Evolutionary conservation across 2,888 invertebrate genomes (phyloP).

Genomic region (Gerris lacustris): DNA sequence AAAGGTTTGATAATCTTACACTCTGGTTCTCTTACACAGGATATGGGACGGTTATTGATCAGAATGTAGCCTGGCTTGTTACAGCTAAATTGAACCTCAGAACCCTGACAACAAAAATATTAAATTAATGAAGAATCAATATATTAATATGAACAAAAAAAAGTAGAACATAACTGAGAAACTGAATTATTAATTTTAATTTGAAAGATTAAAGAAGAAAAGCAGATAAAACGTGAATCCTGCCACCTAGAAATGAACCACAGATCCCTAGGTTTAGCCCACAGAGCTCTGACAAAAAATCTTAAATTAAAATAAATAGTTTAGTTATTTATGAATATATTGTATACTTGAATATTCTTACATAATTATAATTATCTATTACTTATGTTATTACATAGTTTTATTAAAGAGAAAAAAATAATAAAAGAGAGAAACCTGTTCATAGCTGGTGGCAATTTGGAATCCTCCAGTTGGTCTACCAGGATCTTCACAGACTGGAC

Average conservation of each 20-base stretch:
- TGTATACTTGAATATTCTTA: too few species aligned
- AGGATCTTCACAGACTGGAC: slow-evolving; percentile 92
- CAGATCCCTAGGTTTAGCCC: too few species aligned
- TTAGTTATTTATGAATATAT: too few species aligned
- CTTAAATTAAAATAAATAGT: too few species aligned
- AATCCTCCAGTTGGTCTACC: slow-evolving; percentile 85
- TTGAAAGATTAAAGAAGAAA: neutral
- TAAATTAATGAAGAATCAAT: slow-evolving; percentile 3
- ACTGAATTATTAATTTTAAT: neutral
- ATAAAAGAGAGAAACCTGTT: slow-evolving; percentile 35
- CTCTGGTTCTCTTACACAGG: slow-evolving; percentile 82
- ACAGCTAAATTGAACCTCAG: slow-evolving; percentile 82
- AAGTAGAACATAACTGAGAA: neutral
- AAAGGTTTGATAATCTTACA: slow-evolving; percentile 85
- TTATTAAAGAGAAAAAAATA: too few species aligned
- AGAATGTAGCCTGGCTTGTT: slow-evolving; percentile 83
- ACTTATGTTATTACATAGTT: too few species aligned
- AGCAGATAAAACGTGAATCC: neutral
- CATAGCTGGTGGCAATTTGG: slow-evolving; percentile 48
- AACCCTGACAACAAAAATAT: slow-evolving; percentile 47
- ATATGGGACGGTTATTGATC: slow-evolving; percentile 79
- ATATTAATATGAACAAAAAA: neutral
- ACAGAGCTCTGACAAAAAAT: too few species aligned
- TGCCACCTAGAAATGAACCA: too few species aligned
- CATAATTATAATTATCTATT: too few species aligned